A percentile compares a stretch with the other conserved stretches of the same genome.
phyloP scores from a whole-genome alignment of 2,113 vertebrate species.

The Pycnonotus jocosus region DNA sequence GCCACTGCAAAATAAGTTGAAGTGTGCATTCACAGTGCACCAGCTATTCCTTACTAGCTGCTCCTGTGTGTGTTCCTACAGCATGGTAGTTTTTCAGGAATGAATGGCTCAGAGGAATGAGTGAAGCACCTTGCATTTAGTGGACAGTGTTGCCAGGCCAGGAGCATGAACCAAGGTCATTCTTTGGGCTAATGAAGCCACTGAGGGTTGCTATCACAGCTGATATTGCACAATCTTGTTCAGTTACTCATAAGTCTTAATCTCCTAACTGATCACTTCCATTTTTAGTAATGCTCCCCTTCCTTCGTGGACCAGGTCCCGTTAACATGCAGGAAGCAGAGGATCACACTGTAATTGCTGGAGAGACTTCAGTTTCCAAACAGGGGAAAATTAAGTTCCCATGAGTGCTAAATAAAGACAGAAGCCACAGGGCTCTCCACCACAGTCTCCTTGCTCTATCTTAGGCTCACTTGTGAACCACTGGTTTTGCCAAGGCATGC shows the following conservation, averaged over 20 bases:
- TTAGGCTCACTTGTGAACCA: background rate
- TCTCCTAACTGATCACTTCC: background rate
- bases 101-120: background rate
- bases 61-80: accelerated
- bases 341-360: background rate
- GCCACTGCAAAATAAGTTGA: background rate
- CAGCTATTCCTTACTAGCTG: background rate
- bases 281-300: background rate
- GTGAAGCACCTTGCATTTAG: background rate
- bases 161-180: background rate
- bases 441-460: background rate
- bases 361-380: background rate
- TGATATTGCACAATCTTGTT: background rate
- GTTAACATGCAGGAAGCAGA: background rate
- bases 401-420: background rate
- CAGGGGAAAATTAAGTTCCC: background rate
- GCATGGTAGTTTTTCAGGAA: background rate
- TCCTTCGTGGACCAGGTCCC: background rate
- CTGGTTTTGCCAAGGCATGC: background rate
- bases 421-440: background rate
- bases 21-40: background rate
- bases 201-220: background rate
- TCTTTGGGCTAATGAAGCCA: background rate
- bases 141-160: background rate
- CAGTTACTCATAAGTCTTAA: background rate